Evolutionary conservation across 2,888 invertebrate species (phyloP), one percentile per base, ranked within the genome.

Genomic region (Onthophagus sagittarius): DNA sequence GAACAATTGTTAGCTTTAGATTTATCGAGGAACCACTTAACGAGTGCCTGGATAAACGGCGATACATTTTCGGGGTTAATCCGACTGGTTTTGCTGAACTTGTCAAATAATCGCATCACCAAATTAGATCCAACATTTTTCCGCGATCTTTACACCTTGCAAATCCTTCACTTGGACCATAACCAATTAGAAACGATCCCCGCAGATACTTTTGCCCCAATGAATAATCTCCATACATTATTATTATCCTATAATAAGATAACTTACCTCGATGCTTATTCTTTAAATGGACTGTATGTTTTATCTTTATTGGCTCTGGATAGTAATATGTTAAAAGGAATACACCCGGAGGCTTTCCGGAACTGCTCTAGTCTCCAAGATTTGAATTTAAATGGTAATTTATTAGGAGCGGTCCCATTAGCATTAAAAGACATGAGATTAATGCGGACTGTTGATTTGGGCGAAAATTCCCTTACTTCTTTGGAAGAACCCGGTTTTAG

Each of bases 321-420:
- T 85, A 94, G 94, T 85, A 97, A 97, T 86, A 89, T 90, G 72
- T 88, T 97, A 76, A 92, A 93, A 83, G 92, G 92, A 79, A 90
- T 97, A 75, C 95, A 96, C 85, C 91, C 93, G 67, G 94, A 95
- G 82, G 95, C 96, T 74, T 96, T 97, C 83, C 89, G 93, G 81
- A 97, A 97, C 87, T 96, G 96, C 83, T 95, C 95, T 78, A 94
- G 94, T 76, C 88, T 97, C 81, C 94, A 95, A 86, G 96, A 96
- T 86, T 88, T 97, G 79, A 95, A 96, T 88, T 88, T 97, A 82
- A 95, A 95, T 86, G 94, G 93, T 75, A 97, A 97, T 86, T 90
- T 91, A 82, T 88, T 97, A 81, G 92, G 92, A 82, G 89, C 90
- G 79, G 91, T 96, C 80, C 96, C 96, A 65, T 85, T 91, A 80